Base-by-base conservation (phyloP, 2,888 invertebrate genomes). In the Conops quadrifasciatus region DNA sequence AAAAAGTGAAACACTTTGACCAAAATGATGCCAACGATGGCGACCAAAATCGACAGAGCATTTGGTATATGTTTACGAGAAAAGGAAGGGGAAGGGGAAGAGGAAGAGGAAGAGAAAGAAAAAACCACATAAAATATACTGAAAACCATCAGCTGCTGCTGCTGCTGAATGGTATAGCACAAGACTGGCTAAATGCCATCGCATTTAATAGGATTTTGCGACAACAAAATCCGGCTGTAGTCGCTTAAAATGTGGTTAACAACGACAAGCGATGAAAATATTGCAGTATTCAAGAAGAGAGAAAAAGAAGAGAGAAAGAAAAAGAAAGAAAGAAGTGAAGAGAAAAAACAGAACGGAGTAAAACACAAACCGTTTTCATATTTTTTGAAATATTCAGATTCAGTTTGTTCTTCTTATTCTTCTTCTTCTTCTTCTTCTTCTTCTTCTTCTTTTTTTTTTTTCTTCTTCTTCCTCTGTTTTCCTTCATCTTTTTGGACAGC, bases 161-260 rank as follows among this genome's bases (percentile, higher is more conserved):
- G 2, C 3, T 13, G 4, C n/a, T n/a, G n/a, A 60, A 28, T 19
- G 19, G 60, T 36, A 62, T 19, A 21, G 65, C 21, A 30, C 43
- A 53, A 56, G 36, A 66, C 56, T 53, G 66, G 56, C 43, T 56
- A 66, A 43, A 66, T 66, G 66, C 66, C 19, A 66, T 36, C 36
- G 4, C 36, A 36, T 56, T 66, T 66, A 56, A 56, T 7, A 15
- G 16, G 56, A 65, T 53, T 43, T 24, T 16, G 30, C 53, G 21
- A 56, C 9, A 7, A 43, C 16, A 19, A 43, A 66, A 66, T 66
- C 65, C 19, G 7, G 24, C n/a, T 66, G 28, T 53, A 53, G 43
- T 30, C 30, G 2, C 19, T 9, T 21, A 19, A 51, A 28, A 58
- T 28, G 58, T 28, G 58, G 24, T 58, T 24, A 43, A 26, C 24